Conservation (phyloP, 2,113 vertebrate genomes). For the Gavia stellata region DNA sequence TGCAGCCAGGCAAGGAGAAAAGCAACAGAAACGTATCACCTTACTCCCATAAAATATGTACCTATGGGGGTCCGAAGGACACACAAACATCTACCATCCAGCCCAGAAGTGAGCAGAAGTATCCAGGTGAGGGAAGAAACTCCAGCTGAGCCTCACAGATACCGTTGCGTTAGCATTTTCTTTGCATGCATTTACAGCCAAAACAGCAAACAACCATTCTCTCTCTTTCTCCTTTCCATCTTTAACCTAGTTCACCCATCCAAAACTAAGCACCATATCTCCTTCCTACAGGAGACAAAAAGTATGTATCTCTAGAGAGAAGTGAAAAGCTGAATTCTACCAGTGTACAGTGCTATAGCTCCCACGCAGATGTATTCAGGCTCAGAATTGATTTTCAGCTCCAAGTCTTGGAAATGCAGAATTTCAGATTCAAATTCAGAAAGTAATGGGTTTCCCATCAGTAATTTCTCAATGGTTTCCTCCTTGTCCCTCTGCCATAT, state of each 20-base stretch:
- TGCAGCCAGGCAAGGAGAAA: background rate
- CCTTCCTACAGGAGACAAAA: background rate
- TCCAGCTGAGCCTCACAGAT: background rate
- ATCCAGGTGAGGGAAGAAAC: background rate
- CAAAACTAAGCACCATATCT: background rate
- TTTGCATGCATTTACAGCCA: background rate
- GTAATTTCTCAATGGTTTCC: slow-evolving; percentile 77
- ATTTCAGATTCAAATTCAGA: slow-evolving; percentile 92
- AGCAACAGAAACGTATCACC: background rate
- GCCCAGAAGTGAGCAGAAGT: background rate
- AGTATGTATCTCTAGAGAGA: background rate
- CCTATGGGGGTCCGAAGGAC: background rate
- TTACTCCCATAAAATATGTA: background rate
- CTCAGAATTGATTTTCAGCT: slow-evolving; percentile 84
- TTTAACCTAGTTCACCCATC: background rate
- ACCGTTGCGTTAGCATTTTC: background rate
- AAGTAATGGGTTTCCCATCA: slow-evolving; percentile 77
- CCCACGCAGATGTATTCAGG: slow-evolving; percentile 86
- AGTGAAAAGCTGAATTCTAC: slow-evolving; percentile 57
- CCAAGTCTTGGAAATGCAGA: slow-evolving; percentile 83
- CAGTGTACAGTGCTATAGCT: slow-evolving; percentile 86
- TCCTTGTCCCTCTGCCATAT: slow-evolving; percentile 90
- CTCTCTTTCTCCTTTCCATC: background rate
- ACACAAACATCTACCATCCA: background rate
- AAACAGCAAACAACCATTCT: background rate